Percentiles rank a stretch among this genome's conserved stretches.
Conservation (phyloP, 2,888 invertebrate species). For the Athrips mouffetella region DNA sequence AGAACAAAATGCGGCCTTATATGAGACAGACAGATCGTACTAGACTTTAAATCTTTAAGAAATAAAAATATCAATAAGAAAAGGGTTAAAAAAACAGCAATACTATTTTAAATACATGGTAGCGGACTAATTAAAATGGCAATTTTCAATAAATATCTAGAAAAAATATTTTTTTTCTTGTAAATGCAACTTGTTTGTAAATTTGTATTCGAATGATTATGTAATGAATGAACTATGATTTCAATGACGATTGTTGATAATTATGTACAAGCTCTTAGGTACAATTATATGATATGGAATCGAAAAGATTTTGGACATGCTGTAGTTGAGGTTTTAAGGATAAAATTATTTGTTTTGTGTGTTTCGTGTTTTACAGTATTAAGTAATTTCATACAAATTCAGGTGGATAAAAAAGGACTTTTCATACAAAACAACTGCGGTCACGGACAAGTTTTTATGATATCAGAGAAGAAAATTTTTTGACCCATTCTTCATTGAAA, state of each 20-base stretch:
- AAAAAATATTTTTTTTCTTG: constrained; percentile 50
- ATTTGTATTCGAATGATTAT: constrained; percentile 41
- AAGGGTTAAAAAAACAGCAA: too few relatives aligned
- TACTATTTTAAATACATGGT: constrained; percentile 34
- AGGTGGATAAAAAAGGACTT: too few relatives aligned
- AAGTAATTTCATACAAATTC: too few relatives aligned
- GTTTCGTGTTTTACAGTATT: too few relatives aligned
- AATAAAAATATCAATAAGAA: too few relatives aligned
- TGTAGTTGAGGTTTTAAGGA: constrained; percentile 1
- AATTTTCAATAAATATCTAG: constrained; percentile 50
- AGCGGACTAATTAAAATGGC: constrained; percentile 32
- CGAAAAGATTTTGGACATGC: constrained; percentile 40
- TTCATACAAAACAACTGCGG: too few relatives aligned
- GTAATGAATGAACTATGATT: constrained; percentile 41
- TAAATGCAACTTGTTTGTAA: constrained; percentile 33
- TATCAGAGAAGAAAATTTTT: too few relatives aligned
- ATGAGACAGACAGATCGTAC: too few relatives aligned
- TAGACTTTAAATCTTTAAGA: too few relatives aligned
- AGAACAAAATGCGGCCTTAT: too few relatives aligned
- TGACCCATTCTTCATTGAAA: neutral
- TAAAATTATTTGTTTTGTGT: too few relatives aligned
- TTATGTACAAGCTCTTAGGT: constrained; percentile 63
- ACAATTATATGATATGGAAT: constrained; percentile 66
- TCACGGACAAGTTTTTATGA: too few relatives aligned
- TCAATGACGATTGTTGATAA: constrained; percentile 42